phyloP scores from a whole-genome alignment of 2,888 invertebrate genomes.

The Brachypalpus laphriformis region DNA sequence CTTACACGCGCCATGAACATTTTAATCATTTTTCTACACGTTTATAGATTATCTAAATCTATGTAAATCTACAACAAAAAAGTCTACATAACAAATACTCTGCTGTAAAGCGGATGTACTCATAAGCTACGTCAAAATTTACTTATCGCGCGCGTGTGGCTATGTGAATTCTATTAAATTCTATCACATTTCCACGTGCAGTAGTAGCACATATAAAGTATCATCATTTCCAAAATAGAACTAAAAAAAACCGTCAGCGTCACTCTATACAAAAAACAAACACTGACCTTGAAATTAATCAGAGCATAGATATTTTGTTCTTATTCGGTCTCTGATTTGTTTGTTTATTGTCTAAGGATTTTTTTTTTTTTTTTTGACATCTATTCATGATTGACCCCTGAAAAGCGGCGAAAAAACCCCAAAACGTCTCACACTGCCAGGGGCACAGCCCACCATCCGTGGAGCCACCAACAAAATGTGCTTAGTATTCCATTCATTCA shows the following conservation, averaged over 20 bases:
- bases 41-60: too few relatives aligned
- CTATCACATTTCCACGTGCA: not conserved
- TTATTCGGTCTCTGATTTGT: constrained; percentile 7
- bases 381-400: constrained; percentile 11
- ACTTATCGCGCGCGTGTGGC: not conserved
- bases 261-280: not conserved
- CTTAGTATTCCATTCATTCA: constrained; percentile 40
- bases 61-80: too few relatives aligned
- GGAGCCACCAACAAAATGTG: not conserved
- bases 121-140: not conserved
- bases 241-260: not conserved
- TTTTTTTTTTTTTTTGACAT: not conserved
- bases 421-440: not conserved
- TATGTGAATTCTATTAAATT: not conserved
- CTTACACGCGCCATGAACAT: too few relatives aligned
- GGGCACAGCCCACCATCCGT: constrained; percentile 4
- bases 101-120: not conserved
- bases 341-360: not conserved
- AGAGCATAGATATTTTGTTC: not conserved
- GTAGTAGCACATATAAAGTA: not conserved
- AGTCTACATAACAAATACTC: too few relatives aligned
- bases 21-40: too few relatives aligned
- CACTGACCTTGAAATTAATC: constrained; percentile 35
- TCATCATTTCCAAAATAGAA: not conserved
- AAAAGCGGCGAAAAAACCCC: not conserved